These are phyloP conservation scores for Apantesis nais DNA, from an alignment of 2,888 invertebrate genomes.

Conservation along the genomic window DNA sequence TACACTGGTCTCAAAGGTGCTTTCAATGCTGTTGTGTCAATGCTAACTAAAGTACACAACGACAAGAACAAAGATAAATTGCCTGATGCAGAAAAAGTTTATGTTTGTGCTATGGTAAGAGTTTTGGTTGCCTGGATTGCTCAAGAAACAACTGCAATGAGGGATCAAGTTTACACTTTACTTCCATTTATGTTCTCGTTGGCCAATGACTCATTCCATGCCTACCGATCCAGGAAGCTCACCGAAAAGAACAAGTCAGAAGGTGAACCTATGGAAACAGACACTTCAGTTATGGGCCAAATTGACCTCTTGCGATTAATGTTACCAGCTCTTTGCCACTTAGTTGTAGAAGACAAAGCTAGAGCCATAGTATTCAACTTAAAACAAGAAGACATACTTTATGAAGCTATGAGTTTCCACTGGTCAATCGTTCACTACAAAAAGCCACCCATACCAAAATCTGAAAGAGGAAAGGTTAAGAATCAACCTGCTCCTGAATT, in stretches of 20 bases:
- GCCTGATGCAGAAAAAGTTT: constrained; percentile 89
- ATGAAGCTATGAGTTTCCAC: constrained; percentile 92
- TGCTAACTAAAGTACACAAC: constrained; percentile 90
- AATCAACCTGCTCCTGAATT: constrained; percentile 91
- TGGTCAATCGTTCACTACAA: constrained; percentile 95
- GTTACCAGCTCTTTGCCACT: constrained; percentile 95
- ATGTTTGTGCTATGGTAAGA: constrained; percentile 93
- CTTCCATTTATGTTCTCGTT: constrained; percentile 93
- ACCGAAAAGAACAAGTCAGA: constrained; percentile 88
- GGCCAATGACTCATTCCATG: constrained; percentile 93
- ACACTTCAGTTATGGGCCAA: constrained; percentile 80
- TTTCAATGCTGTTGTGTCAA: constrained; percentile 92
- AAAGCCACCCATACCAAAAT: constrained; percentile 92
- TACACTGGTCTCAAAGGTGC: constrained; percentile 96
- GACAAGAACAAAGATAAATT: constrained; percentile 90
- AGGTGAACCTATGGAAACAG: constrained; percentile 80
- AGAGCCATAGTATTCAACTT: constrained; percentile 91
- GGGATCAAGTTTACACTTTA: constrained; percentile 92
- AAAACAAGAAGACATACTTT: constrained; percentile 92
- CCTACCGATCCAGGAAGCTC: constrained; percentile 88
- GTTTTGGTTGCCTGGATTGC: constrained; percentile 95
- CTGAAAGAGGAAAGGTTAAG: constrained; percentile 91
- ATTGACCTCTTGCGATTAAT: constrained; percentile 92
- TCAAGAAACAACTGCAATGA: constrained; percentile 95
- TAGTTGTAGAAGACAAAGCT: constrained; percentile 95